phyloP scores from a whole-genome alignment of 2,888 invertebrate genomes.

The Mythimna lalbum region DNA sequence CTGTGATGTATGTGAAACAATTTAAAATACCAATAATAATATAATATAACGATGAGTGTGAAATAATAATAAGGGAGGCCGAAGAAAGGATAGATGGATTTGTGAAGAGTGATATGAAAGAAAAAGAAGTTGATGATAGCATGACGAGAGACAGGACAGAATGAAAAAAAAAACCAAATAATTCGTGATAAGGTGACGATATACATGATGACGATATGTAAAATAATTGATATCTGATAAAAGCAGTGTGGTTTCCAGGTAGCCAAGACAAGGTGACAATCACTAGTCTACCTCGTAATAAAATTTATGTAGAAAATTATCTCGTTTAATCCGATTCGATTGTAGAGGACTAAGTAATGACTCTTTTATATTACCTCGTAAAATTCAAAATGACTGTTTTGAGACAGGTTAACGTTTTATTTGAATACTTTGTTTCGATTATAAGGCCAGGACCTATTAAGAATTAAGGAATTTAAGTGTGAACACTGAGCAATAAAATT shows the following conservation, averaged over 20 bases:
- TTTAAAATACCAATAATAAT: no score
- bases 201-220: no score
- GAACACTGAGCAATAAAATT: background rate
- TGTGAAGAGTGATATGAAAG: no score
- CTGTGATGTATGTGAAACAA: background rate
- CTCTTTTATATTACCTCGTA: constrained; percentile 58
- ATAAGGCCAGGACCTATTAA: constrained; percentile 20
- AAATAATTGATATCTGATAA: no score
- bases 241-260: background rate
- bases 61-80: no score
- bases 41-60: no score
- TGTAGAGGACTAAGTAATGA: constrained; percentile 41
- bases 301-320: constrained; percentile 53
- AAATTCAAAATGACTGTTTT: constrained; percentile 51
- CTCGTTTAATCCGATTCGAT: constrained; percentile 52
- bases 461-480: constrained; percentile 7
- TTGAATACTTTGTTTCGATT: constrained; percentile 34
- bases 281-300: constrained; percentile 21
- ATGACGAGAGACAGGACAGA: no score
- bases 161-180: no score
- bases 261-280: background rate
- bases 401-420: constrained; percentile 50
- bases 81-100: no score
- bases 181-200: no score
- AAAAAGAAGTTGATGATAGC: no score